Evolutionary conservation across 2,888 invertebrate genomes (phyloP).

Genomic region (Reticulitermes lucifugus): DNA sequence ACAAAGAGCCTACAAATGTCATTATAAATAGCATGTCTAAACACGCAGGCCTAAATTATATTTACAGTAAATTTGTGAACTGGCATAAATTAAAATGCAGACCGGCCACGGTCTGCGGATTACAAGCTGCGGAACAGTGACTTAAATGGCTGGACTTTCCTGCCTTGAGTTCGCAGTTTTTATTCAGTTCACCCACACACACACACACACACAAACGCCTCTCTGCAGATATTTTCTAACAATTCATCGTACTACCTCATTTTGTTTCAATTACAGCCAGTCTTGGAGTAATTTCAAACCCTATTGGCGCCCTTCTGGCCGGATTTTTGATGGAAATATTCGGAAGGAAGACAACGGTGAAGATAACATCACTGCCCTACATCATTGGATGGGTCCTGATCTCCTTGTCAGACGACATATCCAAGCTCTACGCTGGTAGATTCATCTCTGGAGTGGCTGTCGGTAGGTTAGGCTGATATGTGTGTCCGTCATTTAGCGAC

Average conservation of each 20-base stretch:
- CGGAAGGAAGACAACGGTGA: constrained; percentile 66
- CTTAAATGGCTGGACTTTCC: too few species aligned
- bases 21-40: too few species aligned
- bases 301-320: constrained; percentile 66
- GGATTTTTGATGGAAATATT: constrained; percentile 70
- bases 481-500: too few species aligned
- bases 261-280: constrained; percentile 63
- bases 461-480: constrained; percentile 59
- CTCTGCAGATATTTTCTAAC: background rate
- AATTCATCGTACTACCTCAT: background rate
- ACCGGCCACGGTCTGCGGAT: too few species aligned
- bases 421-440: constrained; percentile 66
- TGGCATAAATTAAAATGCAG: too few species aligned
- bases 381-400: constrained; percentile 66
- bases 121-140: too few species aligned
- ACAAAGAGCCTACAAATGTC: too few species aligned
- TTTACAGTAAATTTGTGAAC: too few species aligned
- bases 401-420: constrained; percentile 62
- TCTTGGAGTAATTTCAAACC: constrained; percentile 68
- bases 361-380: constrained; percentile 65
- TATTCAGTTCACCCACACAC: too few species aligned
- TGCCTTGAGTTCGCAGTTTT: too few species aligned
- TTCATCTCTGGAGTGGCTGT: constrained; percentile 67
- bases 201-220: background rate
- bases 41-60: too few species aligned